Conservation (phyloP, 1,140 invertebrate genomes). For the Meloidogyne chitwoodi region DNA sequence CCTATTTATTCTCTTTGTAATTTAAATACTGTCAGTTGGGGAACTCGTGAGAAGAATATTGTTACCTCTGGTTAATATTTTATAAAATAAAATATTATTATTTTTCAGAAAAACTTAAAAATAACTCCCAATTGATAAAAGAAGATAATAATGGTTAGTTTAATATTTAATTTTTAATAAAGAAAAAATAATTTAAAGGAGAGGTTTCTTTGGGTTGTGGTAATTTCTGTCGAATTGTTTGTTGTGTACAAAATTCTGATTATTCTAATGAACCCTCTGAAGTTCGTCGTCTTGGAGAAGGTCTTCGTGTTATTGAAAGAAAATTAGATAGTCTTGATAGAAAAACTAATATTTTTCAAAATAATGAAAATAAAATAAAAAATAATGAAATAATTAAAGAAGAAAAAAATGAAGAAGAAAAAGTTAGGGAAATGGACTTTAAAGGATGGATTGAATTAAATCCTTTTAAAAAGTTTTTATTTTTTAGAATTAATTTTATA, state of each 20-base stretch:
- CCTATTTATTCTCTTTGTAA: constrained; percentile 86
- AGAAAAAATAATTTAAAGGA: constrained; percentile 34
- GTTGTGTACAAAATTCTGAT: constrained; percentile 47
- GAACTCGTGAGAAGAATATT: constrained; percentile 74
- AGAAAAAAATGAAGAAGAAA: background rate
- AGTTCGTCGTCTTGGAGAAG: constrained; percentile 47
- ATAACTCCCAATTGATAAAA: background rate
- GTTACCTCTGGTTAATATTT: too few relatives aligned
- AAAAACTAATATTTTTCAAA: constrained; percentile 18
- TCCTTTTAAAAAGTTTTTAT: constrained; percentile 29
- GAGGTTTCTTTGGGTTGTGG: constrained; percentile 55
- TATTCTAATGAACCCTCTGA: constrained; percentile 35
- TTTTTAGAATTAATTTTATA: background rate
- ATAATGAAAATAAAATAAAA: background rate
- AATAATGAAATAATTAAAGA: background rate
- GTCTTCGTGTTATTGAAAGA: constrained; percentile 45
- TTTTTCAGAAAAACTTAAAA: background rate
- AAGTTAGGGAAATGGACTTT: background rate
- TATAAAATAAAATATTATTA: too few relatives aligned
- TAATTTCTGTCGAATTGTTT: constrained; percentile 44
- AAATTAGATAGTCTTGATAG: constrained; percentile 51
- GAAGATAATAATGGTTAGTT: constrained; percentile 18
- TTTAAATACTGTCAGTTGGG: constrained; percentile 83
- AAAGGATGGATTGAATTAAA: constrained; percentile 2
- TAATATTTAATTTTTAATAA: background rate